phyloP scores from a whole-genome alignment of 2,113 vertebrate species.

The Myanophis thanlyinensis region DNA sequence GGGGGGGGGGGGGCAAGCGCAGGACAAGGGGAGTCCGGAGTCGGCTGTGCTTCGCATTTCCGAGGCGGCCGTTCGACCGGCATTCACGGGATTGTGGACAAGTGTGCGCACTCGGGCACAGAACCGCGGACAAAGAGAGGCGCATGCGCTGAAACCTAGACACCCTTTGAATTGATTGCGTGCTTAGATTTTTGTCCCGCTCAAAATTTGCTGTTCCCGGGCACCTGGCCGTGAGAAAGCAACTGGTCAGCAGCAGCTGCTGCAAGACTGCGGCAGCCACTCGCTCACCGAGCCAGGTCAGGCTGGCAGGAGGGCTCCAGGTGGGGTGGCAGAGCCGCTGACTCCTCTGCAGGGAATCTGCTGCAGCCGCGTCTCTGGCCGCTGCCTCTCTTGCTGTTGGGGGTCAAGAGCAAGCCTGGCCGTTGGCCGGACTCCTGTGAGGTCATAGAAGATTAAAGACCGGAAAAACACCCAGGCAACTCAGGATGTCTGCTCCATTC shows the following conservation, averaged over 20 bases:
- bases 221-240: too few species aligned
- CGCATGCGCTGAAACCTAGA: background rate
- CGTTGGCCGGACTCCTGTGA: background rate
- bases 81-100: background rate
- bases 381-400: too few species aligned
- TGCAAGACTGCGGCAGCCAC: background rate
- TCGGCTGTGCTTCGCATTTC: background rate
- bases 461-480: background rate
- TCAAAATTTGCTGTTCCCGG: too few species aligned
- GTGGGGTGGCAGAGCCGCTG: background rate
- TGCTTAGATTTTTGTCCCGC: too few species aligned
- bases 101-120: too few species aligned
- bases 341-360: background rate
- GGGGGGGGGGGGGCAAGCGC: too few species aligned
- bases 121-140: background rate
- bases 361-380: background rate
- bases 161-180: background rate
- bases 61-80: background rate
- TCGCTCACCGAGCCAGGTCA: background rate
- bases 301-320: background rate
- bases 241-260: too few species aligned
- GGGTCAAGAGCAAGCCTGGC: background rate
- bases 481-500: background rate
- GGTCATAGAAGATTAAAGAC: background rate
- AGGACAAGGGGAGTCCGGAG: background rate